phyloP scores from a whole-genome alignment of 2,888 invertebrate genomes.

The Epinotia ramella region DNA sequence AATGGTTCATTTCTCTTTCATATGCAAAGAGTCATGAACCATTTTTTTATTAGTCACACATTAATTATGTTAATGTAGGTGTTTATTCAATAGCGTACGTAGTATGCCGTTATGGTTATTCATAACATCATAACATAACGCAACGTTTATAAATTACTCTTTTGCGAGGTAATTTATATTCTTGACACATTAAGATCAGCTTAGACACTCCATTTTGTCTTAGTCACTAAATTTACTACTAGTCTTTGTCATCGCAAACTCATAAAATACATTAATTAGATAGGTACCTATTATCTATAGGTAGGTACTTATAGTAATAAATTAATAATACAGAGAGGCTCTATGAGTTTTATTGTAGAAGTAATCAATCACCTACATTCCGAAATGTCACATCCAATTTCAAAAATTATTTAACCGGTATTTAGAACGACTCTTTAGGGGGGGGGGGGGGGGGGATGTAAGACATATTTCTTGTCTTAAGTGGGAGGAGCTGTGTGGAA shows the following conservation, averaged over 20 bases:
- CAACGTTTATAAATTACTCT: neutral
- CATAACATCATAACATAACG: conserved; percentile 2
- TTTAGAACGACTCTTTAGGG: too few relatives aligned
- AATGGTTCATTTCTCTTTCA: neutral
- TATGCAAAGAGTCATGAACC: neutral
- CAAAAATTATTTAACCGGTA: too few relatives aligned
- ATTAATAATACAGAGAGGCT: too few relatives aligned
- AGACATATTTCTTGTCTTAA: neutral
- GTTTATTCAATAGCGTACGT: neutral
- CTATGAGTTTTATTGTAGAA: too few relatives aligned
- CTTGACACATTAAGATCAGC: conserved; percentile 10
- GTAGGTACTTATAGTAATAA: too few relatives aligned
- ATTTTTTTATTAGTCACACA: conserved; percentile 13
- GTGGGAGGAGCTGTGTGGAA: neutral
- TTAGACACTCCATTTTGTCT: neutral
- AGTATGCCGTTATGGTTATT: neutral
- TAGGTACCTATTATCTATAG: too few relatives aligned
- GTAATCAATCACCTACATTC: too few relatives aligned
- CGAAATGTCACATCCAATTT: too few relatives aligned
- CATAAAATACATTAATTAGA: neutral
- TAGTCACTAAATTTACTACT: neutral
- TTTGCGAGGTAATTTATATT: conserved; percentile 8
- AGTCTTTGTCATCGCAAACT: conserved; percentile 2
- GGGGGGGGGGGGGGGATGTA: too few relatives aligned
- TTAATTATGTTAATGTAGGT: conserved; percentile 18